phyloP scores from a whole-genome alignment of 1,140 invertebrate species.

The Lordiphosa mommai region DNA sequence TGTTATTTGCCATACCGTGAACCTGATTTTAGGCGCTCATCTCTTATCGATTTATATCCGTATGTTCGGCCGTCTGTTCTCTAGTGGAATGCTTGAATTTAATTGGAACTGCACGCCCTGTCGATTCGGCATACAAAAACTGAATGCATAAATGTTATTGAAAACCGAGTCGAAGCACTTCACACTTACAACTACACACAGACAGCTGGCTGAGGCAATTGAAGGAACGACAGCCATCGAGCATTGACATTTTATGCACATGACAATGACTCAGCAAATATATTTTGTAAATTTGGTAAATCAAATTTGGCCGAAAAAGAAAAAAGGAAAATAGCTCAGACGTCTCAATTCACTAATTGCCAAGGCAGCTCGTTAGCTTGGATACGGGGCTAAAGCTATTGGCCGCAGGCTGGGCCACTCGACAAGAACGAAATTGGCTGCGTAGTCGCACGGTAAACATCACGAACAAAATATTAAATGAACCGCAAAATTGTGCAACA shows the following conservation, averaged over 20 bases:
- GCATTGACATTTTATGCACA: conserved; percentile 23
- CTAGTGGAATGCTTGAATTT: conserved; percentile 70
- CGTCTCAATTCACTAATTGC: conserved; percentile 53
- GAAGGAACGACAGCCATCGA: conserved; percentile 11
- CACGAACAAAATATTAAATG: conserved; percentile 71
- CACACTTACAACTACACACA: conserved; percentile 42
- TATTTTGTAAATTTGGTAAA: conserved; percentile 6
- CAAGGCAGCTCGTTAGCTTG: conserved; percentile 70
- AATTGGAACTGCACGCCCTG: conserved; percentile 73
- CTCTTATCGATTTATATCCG: conserved; percentile 8
- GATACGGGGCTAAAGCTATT: conserved; percentile 59
- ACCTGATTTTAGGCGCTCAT: conserved; percentile 22
- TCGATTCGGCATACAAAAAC: conserved; percentile 56
- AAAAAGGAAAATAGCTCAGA: not conserved
- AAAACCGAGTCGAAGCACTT: conserved; percentile 52
- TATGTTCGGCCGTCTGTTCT: conserved; percentile 29
- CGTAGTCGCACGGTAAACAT: conserved; percentile 51
- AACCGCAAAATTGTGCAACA: conserved; percentile 73
- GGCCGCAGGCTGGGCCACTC: conserved; percentile 49
- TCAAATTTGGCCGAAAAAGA: conserved; percentile 3
- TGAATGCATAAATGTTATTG: conserved; percentile 73
- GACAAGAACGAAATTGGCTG: conserved; percentile 10
- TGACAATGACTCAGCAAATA: conserved; percentile 34
- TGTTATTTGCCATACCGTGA: conserved; percentile 3
- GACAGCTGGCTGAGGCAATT: conserved; percentile 36